These are phyloP conservation scores for Lethenteron camtschaticum DNA, from an alignment of 2,113 vertebrate genomes.

Conservation along the genomic window DNA sequence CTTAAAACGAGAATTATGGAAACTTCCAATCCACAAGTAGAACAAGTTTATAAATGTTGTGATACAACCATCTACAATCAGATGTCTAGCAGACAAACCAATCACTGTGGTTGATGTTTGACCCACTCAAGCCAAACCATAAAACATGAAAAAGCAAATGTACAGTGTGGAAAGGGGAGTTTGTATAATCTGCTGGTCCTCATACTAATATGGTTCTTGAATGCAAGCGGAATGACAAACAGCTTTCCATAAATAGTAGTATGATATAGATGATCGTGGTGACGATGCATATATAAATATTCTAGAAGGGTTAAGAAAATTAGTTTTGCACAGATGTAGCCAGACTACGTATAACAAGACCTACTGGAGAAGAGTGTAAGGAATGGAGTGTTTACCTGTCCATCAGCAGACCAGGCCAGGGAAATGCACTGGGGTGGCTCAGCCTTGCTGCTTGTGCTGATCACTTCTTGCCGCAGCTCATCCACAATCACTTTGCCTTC, in stretches of 20 bases:
- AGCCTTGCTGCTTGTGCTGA: conserved; percentile 87
- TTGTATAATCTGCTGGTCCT: too few species aligned
- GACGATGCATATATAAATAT: background rate
- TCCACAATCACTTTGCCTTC: conserved; percentile 96
- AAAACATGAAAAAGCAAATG: too few species aligned
- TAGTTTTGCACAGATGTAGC: background rate
- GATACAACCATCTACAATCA: too few species aligned
- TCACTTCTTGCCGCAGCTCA: conserved; percentile 83
- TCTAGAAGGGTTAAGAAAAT: too few species aligned
- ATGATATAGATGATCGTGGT: background rate
- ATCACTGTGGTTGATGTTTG: too few species aligned
- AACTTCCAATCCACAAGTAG: too few species aligned
- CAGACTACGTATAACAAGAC: background rate
- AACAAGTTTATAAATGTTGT: too few species aligned
- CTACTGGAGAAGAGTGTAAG: background rate
- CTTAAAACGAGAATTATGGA: too few species aligned
- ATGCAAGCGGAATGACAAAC: background rate
- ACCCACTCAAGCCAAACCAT: too few species aligned
- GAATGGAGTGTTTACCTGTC: conserved; percentile 40
- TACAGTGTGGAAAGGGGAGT: too few species aligned
- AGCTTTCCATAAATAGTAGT: background rate
- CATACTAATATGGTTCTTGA: background rate
- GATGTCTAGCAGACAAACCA: too few species aligned
- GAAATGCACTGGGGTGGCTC: conserved; percentile 77
- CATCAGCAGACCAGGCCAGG: conserved; percentile 87